Evolutionary conservation across 2,797 vertebrate species (phyloP), one percentile per base, ranked within the genome.

Genomic region (Petrocephalus sullivani): DNA sequence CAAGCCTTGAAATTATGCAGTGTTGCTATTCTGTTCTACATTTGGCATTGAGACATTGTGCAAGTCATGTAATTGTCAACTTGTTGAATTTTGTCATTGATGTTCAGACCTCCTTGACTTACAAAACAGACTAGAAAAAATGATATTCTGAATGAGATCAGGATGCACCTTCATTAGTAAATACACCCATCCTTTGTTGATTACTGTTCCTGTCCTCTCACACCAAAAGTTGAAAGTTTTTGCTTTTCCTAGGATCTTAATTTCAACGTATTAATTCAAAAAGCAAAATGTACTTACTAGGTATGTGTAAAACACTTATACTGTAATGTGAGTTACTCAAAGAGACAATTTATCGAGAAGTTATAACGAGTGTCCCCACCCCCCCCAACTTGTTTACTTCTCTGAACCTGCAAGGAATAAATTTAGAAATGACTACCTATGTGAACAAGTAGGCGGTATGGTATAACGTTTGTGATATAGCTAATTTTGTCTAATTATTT

Each of bases 371-470:
- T 41, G 28, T 60, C 19, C 64, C 23, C 3, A 28, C 33, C 87
- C 58, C 37, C 41, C 87, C 58, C 37, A 21, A 71, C 51, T 85
- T 86, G 14, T 33, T 89, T 88, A 89, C 88, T 75, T 85, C 61
- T 86, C 64, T 10, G 19, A 86, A 64, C 56, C 81, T 56, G 87
- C 64, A 85, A 89, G 85, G 16, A 89, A 89, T 82, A 88, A 92
- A 90, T 91, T 91, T 64, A 54, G 37, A 75, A 90, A 89, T 91
- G 89, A 93, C 93, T 94, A 94, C 91, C 91, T 93, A 92, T 95
- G 95, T 95, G 93, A 95, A 75, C 87, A 89, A 93, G 87, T 92
- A 91, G 91, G 90, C 90, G 95, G 94, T 95, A 94, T 92, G 95
- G 93, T 92, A 92, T 93, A 89, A 89, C 91, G 90, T 94, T 93